Base-by-base conservation (phyloP, 2,888 invertebrate genomes). In the Belgica antarctica region DNA sequence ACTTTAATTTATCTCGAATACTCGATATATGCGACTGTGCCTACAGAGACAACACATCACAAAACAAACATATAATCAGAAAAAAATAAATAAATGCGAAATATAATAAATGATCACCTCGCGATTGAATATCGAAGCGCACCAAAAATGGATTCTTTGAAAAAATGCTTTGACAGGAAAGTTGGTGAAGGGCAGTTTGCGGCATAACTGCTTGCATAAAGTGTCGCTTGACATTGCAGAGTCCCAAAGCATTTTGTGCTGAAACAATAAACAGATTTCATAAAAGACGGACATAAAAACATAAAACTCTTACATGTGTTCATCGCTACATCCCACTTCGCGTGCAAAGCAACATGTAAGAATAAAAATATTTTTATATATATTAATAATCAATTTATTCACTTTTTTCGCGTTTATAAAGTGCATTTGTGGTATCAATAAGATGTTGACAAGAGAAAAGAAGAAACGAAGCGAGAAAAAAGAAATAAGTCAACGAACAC, bases 41-140 rank as follows among this genome's bases (percentile, higher is more conserved):
- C 22, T 52, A 22, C 52, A 22, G 17, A 52, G 12, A n/a, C 7
- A 15, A 46, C 17, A 52, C 17, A 22, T 8, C 17, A 63, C 47
- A 46, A 46, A 65, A n/a, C 22, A 25, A 63, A 41, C 31, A 36
- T 24, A 66, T 66, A 46, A 66, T 46, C 47, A 66, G 47, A n/a
- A 4, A 47, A 47, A 19, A 19, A 17, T 12, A 57, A 46, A 61
- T 41, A 70, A 46, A 25, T 12, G 41, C 61, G 19, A 70, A 61
- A 70, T 61, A 59, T 70, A 70, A 70, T 70, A 70, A 70, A 70
- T 70, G 59, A 70, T 70, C 70, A 70, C 70, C 70, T 70, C 68
- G 41, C 47, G 59, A 61, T 61, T 70, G 61, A 57, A 70, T 70
- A 61, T 70, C 70, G 61, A 70, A 70, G 36, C 34, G 22, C 25